Conservation (phyloP, 2,888 invertebrate genomes). For the Tetrapedia diversipes region DNA sequence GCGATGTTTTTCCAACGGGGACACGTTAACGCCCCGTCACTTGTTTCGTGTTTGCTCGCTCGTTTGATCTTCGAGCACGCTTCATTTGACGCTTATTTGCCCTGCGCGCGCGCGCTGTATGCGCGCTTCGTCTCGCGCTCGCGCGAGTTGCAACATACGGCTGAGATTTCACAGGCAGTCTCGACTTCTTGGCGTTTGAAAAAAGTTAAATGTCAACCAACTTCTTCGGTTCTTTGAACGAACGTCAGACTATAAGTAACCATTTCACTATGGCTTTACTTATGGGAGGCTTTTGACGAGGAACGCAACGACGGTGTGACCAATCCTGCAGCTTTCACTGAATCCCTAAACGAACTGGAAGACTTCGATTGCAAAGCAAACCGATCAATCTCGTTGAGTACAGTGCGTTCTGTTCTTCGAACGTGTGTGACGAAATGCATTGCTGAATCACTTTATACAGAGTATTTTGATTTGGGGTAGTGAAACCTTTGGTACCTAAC, state of each 20-base stretch:
- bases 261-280: background rate
- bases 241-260: constrained; percentile 25
- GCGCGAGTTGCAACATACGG: constrained; percentile 60
- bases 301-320: background rate
- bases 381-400: background rate
- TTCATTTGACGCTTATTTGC: constrained; percentile 77
- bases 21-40: constrained; percentile 76
- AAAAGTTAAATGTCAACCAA: constrained; percentile 49
- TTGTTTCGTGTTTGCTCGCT: constrained; percentile 81
- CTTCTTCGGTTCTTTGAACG: no score
- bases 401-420: background rate
- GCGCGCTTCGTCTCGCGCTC: constrained; percentile 58
- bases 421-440: background rate
- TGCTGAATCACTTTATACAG: background rate
- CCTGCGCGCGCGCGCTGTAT: constrained; percentile 49
- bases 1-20: constrained; percentile 80
- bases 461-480: no score
- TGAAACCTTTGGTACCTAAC: no score
- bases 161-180: constrained; percentile 66
- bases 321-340: constrained; percentile 15
- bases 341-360: background rate
- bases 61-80: constrained; percentile 81
- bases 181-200: constrained; percentile 31
- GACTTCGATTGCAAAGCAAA: background rate
- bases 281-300: background rate